These are phyloP conservation scores for Antennarius striatus DNA, from an alignment of 2,113 vertebrate species.

Conservation along the genomic window DNA sequence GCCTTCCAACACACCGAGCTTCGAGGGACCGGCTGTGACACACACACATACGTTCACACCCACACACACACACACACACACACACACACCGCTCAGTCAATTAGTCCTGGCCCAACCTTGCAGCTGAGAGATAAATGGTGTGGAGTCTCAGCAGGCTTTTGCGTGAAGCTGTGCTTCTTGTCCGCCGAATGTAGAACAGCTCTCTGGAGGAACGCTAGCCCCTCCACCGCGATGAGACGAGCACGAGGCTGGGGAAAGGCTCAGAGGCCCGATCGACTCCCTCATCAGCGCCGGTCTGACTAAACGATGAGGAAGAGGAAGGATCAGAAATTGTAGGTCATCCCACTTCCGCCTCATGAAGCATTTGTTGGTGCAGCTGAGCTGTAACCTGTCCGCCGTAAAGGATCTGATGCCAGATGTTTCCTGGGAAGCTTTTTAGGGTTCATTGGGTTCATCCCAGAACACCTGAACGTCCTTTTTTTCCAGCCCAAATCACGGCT, in stretches of 20 bases:
- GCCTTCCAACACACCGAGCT: slow-evolving; percentile 62
- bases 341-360: slow-evolving; percentile 51
- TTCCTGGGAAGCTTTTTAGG: not conserved
- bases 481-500: not conserved
- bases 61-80: not conserved
- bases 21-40: slow-evolving; percentile 55
- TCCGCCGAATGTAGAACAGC: slow-evolving; percentile 74
- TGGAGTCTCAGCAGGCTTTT: slow-evolving; percentile 71
- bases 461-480: not conserved
- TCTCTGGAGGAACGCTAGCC: slow-evolving; percentile 64
- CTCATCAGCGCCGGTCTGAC: slow-evolving; percentile 43
- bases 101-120: slow-evolving; percentile 74
- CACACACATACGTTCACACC: slow-evolving; percentile 35
- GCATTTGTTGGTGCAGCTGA: slow-evolving; percentile 30
- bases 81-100: slow-evolving; percentile 63
- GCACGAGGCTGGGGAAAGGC: slow-evolving; percentile 36
- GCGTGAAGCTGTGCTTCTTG: slow-evolving; percentile 64
- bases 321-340: slow-evolving; percentile 35
- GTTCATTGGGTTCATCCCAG: not conserved
- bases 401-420: slow-evolving; percentile 17
- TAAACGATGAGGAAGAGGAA: not conserved
- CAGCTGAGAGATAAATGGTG: slow-evolving; percentile 75
- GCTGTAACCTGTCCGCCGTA: slow-evolving; percentile 31
- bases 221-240: slow-evolving; percentile 47
- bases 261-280: slow-evolving; percentile 49